Percentiles rank a stretch among this genome's conserved stretches.
Conservation (phyloP, 1,140 invertebrate species). For the Leptinotarsa defecta region DNA sequence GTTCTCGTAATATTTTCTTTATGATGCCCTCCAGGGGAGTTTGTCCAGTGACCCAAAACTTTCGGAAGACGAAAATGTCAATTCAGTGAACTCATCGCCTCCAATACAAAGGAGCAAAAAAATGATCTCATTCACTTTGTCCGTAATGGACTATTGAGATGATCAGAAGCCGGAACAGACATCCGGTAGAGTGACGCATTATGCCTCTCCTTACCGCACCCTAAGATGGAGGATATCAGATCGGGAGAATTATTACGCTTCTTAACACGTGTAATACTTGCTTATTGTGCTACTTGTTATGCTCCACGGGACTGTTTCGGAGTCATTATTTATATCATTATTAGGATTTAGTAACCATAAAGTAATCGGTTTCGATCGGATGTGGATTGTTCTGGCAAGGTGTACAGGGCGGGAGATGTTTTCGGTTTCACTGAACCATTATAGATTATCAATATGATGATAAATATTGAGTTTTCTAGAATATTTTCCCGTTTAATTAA, state of each 20-base stretch:
- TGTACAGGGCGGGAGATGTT: background rate
- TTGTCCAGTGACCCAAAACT: too few relatives aligned
- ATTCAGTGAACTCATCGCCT: background rate
- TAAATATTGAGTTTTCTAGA: too few relatives aligned
- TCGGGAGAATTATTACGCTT: slow-evolving; percentile 31
- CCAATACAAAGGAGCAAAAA: background rate
- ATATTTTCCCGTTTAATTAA: too few relatives aligned
- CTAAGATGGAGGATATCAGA: slow-evolving; percentile 39
- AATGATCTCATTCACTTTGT: background rate
- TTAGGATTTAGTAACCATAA: slow-evolving; percentile 13
- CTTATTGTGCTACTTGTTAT: slow-evolving; percentile 41
- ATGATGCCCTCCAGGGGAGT: too few relatives aligned
- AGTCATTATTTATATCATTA: slow-evolving; percentile 7
- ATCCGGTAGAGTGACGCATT: slow-evolving; percentile 11
- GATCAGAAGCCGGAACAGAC: slow-evolving; percentile 1
- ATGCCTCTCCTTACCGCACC: slow-evolving; percentile 40
- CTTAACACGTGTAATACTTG: slow-evolving; percentile 38
- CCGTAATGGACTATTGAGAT: slow-evolving; percentile 1
- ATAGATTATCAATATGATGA: too few relatives aligned
- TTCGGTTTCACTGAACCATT: too few relatives aligned
- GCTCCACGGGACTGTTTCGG: slow-evolving; percentile 28
- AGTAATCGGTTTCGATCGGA: slow-evolving; percentile 13
- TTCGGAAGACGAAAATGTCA: too few relatives aligned
- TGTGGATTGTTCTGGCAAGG: slow-evolving; percentile 1
- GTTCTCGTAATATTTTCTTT: too few relatives aligned